Base-by-base conservation (phyloP, 2,888 invertebrate species). In the Erebia aethiops region DNA sequence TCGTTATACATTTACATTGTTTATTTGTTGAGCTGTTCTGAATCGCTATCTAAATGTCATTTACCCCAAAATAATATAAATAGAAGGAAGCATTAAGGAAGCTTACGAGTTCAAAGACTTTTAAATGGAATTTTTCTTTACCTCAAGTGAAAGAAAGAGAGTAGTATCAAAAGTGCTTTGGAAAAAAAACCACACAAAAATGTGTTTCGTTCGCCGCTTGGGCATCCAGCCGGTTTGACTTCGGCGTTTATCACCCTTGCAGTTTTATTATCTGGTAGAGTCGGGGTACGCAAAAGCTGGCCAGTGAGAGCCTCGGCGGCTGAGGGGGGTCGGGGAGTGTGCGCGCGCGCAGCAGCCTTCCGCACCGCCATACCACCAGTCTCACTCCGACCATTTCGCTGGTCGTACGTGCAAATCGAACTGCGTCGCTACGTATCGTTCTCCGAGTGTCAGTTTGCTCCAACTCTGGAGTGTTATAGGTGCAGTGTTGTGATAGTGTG, bases 401-500 rank as follows among this genome's bases (percentile, higher is more conserved):
- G 92, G 90, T 90, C 90, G 91, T 81, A 85, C 91, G 86, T 82
- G 77, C 81, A 80, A 82, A 81, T 79, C 86, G 84, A 82, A 82
- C 83, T 84, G 84, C 86, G 85, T 92, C 90, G 91, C 88, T 91
- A 88, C 81, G 84, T 83, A 83, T 82, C 83, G 87, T 88, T 87
- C 86, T 84, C 81, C 84, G 86, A 87, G 91, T 88, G 88, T 85
- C 88, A 87, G 89, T 89, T 83, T 79, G 84, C 89, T 89, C 87
- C 85, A 81, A 84, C 79, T 84, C 78, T 84, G 88, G 89, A 90
- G 91, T 87, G 83, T 83, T 85, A 26, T 74, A 74, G 86, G 89
- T 92, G 90, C 82, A 88, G 93, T 93, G 92, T 82, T 85, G 92
- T 92, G 92, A 90, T 88, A 82, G 92, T 92, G 92, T 92, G 90